A percentile compares a stretch with the other conserved stretches of the same genome.
These are phyloP conservation scores for Onthophagus sagittarius DNA, from an alignment of 2,888 invertebrate species.

Conservation along the genomic window DNA sequence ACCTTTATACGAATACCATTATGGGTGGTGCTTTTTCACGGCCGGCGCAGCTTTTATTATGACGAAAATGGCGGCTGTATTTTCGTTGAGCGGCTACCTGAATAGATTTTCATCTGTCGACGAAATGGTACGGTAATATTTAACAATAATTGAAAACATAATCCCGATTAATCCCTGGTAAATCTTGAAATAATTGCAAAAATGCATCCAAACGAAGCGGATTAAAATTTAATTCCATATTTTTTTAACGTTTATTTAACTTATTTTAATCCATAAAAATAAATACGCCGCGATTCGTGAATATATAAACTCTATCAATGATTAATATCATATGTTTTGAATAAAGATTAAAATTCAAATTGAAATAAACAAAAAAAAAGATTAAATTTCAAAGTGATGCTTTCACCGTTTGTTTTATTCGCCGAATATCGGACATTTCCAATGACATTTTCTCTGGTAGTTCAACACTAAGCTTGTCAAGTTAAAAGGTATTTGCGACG, in stretches of 20 bases:
- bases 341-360: background rate
- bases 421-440: background rate
- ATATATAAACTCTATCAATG: background rate
- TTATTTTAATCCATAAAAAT: background rate
- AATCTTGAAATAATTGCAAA: background rate
- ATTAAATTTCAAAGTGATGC: background rate
- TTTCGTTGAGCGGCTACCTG: constrained; percentile 58
- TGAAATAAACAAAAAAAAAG: too few species aligned
- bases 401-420: background rate
- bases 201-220: background rate
- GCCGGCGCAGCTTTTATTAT: constrained; percentile 58
- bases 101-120: constrained; percentile 58
- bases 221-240: background rate
- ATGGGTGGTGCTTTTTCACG: constrained; percentile 62
- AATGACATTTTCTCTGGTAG: background rate
- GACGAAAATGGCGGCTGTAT: constrained; percentile 57
- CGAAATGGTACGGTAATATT: constrained; percentile 52
- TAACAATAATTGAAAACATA: background rate
- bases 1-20: constrained; percentile 51
- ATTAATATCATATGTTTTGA: background rate
- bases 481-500: background rate
- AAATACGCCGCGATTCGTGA: background rate
- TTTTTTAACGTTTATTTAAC: background rate
- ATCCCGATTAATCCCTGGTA: background rate
- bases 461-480: background rate